Evolutionary conservation across 2,113 vertebrate species (phyloP), one percentile per base, ranked within the genome.

Genomic region (Dasypus novemcinctus): DNA sequence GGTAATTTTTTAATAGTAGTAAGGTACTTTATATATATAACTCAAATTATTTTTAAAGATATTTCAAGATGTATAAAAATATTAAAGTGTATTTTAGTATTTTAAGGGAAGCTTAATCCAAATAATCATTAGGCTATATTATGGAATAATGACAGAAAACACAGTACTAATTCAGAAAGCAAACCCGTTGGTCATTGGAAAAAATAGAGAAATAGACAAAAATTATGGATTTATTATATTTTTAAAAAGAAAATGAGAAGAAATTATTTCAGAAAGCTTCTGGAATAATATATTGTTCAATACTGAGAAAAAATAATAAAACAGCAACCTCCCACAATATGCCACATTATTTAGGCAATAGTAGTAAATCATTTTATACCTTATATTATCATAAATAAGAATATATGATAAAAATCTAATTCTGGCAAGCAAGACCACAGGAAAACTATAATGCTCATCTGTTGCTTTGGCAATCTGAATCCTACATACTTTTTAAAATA

Each of bases 221-320:
- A 20, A 75, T 18, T 46, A 87, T 27, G 36, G 64, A 79, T 75
- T 46, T 38, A 36, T n/a, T 38, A 41, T 66, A 31, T 91, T 91
- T 88, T 91, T 87, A 5, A 46, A 92, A 43, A 81, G 82, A 71
- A 38, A 46, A 15, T 7, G 20, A 52, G 36, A 68, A 78, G 31
- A 84, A 52, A 38, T 89, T 57, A 72, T 75, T 80, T 93, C 69
- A 74, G 38, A 87, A 93, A 93, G 13, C 52, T 72, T 87, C 63
- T 87, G 74, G 17, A 81, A 64, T 89, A 87, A 87, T 57, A 46
- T 38, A 2, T 52, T 83, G 61, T 49, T 63, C 54, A 91, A 88
- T 43, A 61, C n/a, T 92, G 41, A 92, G n/a, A 38, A 90, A 91
- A 87, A 87, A 63, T 52, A 69, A 71, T 66, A 33, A 74, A 91